Percentiles rank a stretch among this genome's conserved stretches.
Evolutionary conservation across 2,113 vertebrate genomes (phyloP).

Genomic region (Notarius quadriscutis): DNA sequence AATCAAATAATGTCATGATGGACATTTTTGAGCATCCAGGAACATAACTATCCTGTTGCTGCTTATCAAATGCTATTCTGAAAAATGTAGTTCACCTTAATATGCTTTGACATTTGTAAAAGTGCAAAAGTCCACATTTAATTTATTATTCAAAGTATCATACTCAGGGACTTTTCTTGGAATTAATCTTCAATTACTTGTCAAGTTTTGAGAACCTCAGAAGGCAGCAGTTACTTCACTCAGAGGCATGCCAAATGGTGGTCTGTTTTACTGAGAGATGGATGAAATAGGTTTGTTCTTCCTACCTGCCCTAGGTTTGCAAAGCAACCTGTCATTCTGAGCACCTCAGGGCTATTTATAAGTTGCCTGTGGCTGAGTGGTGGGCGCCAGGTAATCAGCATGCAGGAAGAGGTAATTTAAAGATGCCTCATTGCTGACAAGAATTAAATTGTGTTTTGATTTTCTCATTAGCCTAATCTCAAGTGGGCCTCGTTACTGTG

Average conservation of each 20-base stretch:
- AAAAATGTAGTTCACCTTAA: background rate
- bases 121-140: background rate
- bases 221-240: slow-evolving; percentile 18
- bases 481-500: slow-evolving; percentile 78
- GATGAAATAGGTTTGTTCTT: slow-evolving; percentile 32
- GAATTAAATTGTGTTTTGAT: slow-evolving; percentile 85
- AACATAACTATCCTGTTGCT: background rate
- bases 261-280: slow-evolving; percentile 28
- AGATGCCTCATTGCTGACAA: slow-evolving; percentile 77
- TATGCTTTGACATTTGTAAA: background rate
- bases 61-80: background rate
- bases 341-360: slow-evolving; percentile 71
- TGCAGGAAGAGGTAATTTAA: slow-evolving; percentile 76
- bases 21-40: background rate
- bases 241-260: slow-evolving; percentile 26
- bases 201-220: slow-evolving; percentile 22
- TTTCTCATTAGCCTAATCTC: slow-evolving; percentile 88
- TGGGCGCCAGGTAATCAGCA: slow-evolving; percentile 76
- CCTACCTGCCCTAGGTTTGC: slow-evolving; percentile 30
- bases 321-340: slow-evolving; percentile 59
- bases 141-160: slow-evolving; percentile 1
- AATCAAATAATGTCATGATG: background rate
- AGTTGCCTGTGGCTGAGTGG: slow-evolving; percentile 69
- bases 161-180: background rate
- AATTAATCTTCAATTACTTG: slow-evolving; percentile 24